Evolutionary conservation across 2,113 vertebrate genomes (phyloP), one percentile per base, ranked within the genome.

Genomic region (Gambusia affinis): DNA sequence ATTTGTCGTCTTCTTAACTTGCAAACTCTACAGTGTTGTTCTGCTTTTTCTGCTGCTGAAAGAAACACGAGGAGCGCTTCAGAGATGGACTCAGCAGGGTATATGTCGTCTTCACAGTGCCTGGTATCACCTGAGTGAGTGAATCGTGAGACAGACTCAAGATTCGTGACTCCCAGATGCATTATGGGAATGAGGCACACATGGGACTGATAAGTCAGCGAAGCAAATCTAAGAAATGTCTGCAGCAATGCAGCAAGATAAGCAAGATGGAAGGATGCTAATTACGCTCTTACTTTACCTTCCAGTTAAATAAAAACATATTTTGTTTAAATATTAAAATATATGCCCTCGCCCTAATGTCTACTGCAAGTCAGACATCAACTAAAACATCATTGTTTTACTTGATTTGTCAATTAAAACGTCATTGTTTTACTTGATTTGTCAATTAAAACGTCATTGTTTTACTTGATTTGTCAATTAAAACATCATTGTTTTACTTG

Each of bases 131-230:
- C 69, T 74, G 78, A 79, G 74, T 31, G 76, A 88, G 65, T 60
- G 70, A 88, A 73, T 85, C 69, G 82, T 80, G 78, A 83, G 76
- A 86, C 63, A 44, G 82, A 71, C 65, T 27, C 72, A 73, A 66
- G 31, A 69, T 57, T n/a, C 24, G 17, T 30, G 70, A 35, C 65
- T n/a, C 33, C 44, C 29, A 22, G 42, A 39, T 79, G 65, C 79
- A 80, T 78, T 17, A 60, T 71, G 75, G 74, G 80, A 85, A 60
- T 39, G 65, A 37, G 64, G 60, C 33, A 4, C 44, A 47, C 4
- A 47, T 47, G 5, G 61, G 5, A 33, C 22, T 57, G 15, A 47
- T 22, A 39, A 57, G 30, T 62, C 33, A 33, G 61, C 29, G n/a
- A 65, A 72, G 51, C 28, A 0, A 30, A 28, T 24, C 28, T 57